Evolutionary conservation across 2,113 vertebrate genomes (phyloP), one percentile per base, ranked within the genome.

Genomic region (Eubucco bourcierii): DNA sequence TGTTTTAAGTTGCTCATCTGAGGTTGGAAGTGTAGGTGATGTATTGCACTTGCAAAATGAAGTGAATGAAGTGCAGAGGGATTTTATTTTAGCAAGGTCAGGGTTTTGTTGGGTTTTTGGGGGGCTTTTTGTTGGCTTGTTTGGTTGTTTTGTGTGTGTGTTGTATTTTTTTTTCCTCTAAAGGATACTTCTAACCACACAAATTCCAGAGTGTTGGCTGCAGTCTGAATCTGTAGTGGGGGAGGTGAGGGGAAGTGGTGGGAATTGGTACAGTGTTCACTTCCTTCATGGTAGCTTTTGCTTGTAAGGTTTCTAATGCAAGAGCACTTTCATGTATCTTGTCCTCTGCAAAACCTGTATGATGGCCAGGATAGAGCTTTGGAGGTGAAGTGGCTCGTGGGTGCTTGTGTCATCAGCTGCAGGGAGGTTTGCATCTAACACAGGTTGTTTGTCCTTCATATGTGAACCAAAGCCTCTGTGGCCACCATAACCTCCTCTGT

Each of bases 221-320:
- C 0, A 0, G 27, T 74, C 41, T 41, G 58, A 87, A 1, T 84
- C 34, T 6, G 1, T 17, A 17, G 65, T 17, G 85, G 86, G 82
- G 83, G 80, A 78, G 91, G 80, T 74, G 88, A 80, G 65, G 70
- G 93, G 88, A 94, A 92, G 91, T 87, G 66, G 91, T 87, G 66
- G 93, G 74, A 72, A 52, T 52, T 16, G 44, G 47, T 92, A 9
- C 1, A n/a, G 28, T n/a, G 20, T 6, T 94, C 80, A 47, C 87
- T 90, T 95, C 84, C 93, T 82, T 87, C 29, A 4, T 81, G 44
- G 71, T 21, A 33, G 16, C 59, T 89, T 89, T 60, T n/a, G n/a
- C 63, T 55, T 84, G 64, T 47, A 1, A 33, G 31, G 65, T 58
- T 78, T 41, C 50, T 37, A 3, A 39, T 14, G 21, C 34, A 46